phyloP scores from a whole-genome alignment of 1,140 invertebrate species.

The Eurosta solidaginis region DNA sequence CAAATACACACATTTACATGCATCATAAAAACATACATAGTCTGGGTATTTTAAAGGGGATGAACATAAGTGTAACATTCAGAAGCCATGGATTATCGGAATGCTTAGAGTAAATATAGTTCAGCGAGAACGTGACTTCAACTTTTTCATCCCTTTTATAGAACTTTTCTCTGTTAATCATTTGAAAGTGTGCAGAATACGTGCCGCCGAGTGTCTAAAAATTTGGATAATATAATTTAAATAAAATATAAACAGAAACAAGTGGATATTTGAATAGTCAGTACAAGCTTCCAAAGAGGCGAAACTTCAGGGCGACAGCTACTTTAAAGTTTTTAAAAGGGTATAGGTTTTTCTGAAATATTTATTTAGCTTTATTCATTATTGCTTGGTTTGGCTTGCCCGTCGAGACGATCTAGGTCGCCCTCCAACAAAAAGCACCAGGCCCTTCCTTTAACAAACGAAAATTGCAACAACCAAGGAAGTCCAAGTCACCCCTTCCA shows the following conservation, averaged over 20 bases:
- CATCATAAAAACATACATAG: neutral
- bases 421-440: too few species aligned
- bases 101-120: neutral
- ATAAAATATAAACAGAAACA: neutral
- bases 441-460: too few species aligned
- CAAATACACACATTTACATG: neutral
- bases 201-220: neutral
- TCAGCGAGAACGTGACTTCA: neutral
- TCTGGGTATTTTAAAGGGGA: neutral
- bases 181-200: neutral
- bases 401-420: too few species aligned
- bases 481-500: too few species aligned
- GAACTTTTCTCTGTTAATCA: neutral
- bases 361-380: too few species aligned
- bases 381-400: too few species aligned
- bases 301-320: too few species aligned
- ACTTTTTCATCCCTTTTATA: neutral
- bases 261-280: too few species aligned
- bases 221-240: neutral
- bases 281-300: too few species aligned
- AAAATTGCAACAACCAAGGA: too few species aligned
- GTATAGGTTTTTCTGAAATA: too few species aligned
- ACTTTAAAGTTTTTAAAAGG: too few species aligned
- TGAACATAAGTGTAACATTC: neutral
- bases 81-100: conserved; percentile 19